Conservation (phyloP, 2,797 vertebrate genomes). For the Crenichthys baileyi region DNA sequence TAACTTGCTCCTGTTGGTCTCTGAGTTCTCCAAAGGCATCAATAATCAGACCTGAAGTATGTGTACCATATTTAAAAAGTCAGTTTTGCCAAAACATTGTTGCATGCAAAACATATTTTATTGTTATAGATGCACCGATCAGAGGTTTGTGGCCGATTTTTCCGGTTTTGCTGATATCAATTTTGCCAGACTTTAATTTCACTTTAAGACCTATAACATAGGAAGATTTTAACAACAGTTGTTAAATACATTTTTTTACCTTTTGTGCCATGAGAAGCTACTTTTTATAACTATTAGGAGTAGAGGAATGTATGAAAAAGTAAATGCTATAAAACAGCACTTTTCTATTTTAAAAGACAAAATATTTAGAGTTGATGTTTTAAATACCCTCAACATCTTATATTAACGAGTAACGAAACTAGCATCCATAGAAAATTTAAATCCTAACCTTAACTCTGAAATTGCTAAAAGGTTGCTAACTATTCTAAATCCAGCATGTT, state of each 20-base stretch:
- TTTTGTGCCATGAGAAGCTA: not conserved
- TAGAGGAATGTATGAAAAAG: not conserved
- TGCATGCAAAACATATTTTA: conserved; percentile 2
- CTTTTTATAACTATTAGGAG: not conserved
- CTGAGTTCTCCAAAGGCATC: conserved; percentile 95
- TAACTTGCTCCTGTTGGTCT: conserved; percentile 97
- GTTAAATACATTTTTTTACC: not conserved
- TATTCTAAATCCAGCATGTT: too few species aligned
- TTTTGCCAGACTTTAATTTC: not conserved
- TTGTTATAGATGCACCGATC: not conserved
- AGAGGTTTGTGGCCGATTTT: not conserved
- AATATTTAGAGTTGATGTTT: too few species aligned
- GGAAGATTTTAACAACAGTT: too few species aligned
- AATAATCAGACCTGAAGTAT: conserved; percentile 89
- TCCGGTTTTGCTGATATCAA: not conserved
- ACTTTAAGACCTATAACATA: not conserved
- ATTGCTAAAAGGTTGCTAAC: too few species aligned
- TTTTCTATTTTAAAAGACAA: too few species aligned
- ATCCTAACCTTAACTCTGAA: too few species aligned
- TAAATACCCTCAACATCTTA: too few species aligned
- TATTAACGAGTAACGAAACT: too few species aligned
- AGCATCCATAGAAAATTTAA: too few species aligned
- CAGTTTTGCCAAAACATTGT: conserved; percentile 2
- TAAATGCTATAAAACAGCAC: not conserved
- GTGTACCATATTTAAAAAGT: conserved; percentile 5